phyloP scores from a whole-genome alignment of 2,888 invertebrate genomes.

The Cheilosia pagana region DNA sequence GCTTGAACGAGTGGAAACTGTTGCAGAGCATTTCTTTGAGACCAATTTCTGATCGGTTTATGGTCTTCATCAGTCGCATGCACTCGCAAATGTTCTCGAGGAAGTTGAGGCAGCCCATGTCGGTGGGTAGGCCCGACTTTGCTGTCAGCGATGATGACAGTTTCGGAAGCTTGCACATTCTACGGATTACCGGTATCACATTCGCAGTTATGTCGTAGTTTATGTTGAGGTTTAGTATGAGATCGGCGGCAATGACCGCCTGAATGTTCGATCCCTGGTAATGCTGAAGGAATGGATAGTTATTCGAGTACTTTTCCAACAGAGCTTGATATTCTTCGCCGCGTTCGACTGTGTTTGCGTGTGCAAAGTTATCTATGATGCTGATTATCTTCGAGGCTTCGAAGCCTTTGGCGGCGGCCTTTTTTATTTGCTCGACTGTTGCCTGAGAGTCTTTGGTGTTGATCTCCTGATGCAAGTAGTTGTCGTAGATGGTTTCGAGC shows the following conservation, averaged over 20 bases:
- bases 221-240: constrained; percentile 80
- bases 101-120: constrained; percentile 80
- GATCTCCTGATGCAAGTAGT: constrained; percentile 79
- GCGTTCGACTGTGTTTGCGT: constrained; percentile 79
- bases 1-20: constrained; percentile 79
- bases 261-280: constrained; percentile 80
- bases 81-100: constrained; percentile 81
- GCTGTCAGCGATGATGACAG: constrained; percentile 50
- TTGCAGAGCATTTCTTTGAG: constrained; percentile 79
- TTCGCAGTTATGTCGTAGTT: constrained; percentile 81
- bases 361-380: constrained; percentile 86
- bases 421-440: constrained; percentile 84
- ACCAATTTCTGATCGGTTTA: constrained; percentile 52
- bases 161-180: constrained; percentile 77
- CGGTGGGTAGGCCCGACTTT: constrained; percentile 75
- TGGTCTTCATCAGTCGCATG: constrained; percentile 78
- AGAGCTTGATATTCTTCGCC: constrained; percentile 78
- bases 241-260: constrained; percentile 81
- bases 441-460: constrained; percentile 75
- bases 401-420: constrained; percentile 85
- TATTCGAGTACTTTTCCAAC: constrained; percentile 78
- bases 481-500: constrained; percentile 80
- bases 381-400: constrained; percentile 86
- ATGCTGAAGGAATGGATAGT: constrained; percentile 80
- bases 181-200: constrained; percentile 80